A percentile compares a stretch with the other conserved stretches of the same genome.
These are phyloP conservation scores for Thymallus thymallus DNA, from an alignment of 2,113 vertebrate genomes.

Conservation along the genomic window DNA sequence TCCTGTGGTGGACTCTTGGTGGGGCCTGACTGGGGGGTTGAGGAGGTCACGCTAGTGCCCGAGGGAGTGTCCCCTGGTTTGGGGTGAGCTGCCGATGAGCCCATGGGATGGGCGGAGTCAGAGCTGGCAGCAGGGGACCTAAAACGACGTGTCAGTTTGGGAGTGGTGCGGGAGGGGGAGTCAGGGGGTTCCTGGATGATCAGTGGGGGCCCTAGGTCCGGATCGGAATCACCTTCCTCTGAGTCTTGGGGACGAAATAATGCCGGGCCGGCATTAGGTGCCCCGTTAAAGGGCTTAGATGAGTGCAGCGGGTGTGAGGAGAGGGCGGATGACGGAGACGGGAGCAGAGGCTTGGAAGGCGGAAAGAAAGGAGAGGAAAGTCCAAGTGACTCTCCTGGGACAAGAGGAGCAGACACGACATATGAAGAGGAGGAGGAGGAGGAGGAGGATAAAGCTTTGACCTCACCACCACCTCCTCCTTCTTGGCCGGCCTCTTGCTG, in stretches of 20 bases:
- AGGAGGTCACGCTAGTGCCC: slow-evolving; percentile 45
- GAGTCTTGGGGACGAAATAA: slow-evolving; percentile 59
- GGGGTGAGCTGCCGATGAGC: slow-evolving; percentile 51
- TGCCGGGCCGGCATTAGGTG: slow-evolving; percentile 52
- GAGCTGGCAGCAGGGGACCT: slow-evolving; percentile 43
- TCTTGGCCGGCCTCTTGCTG: slow-evolving; percentile 66
- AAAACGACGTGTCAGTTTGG: slow-evolving; percentile 63
- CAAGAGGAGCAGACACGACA: slow-evolving; percentile 49
- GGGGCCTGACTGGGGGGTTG: slow-evolving; percentile 48
- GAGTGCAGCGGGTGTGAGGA: slow-evolving; percentile 60
- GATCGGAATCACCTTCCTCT: slow-evolving; percentile 69
- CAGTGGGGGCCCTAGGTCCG: slow-evolving; percentile 71
- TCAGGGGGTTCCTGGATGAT: slow-evolving; percentile 76
- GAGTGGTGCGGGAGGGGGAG: slow-evolving; percentile 62
- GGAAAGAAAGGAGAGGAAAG: slow-evolving; percentile 68
- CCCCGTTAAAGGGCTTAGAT: slow-evolving; percentile 67
- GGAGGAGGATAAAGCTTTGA: slow-evolving; percentile 60
- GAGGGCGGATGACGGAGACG: slow-evolving; percentile 57
- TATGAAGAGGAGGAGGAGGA: slow-evolving; percentile 62
- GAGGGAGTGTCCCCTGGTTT: slow-evolving; percentile 64
- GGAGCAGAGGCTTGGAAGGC: slow-evolving; percentile 64
- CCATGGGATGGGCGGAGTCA: slow-evolving; percentile 51
- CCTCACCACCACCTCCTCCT: slow-evolving; percentile 58
- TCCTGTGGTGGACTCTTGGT: slow-evolving; percentile 53
- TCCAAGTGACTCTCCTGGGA: slow-evolving; percentile 53